Base-by-base conservation (phyloP, 2,888 invertebrate species). In the Brachyptera putata region DNA sequence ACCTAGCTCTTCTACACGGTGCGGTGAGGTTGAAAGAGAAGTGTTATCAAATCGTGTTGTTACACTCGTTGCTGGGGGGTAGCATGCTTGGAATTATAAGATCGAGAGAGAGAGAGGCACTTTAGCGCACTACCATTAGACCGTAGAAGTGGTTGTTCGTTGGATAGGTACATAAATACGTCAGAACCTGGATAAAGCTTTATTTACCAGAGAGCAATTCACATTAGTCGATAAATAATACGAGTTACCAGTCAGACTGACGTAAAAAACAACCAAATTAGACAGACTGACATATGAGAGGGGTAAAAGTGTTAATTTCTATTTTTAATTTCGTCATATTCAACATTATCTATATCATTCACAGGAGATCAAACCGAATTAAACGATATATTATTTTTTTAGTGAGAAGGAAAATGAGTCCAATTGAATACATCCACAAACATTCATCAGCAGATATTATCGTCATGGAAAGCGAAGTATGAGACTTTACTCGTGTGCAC, bases 201-300 rank as follows among this genome's bases (percentile, higher is more conserved):
- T 5, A 5, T 30, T 11, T 30, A 11, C 30, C 30, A 30, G 7
- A 11, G 11, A 11, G 30, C 5, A 21, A 24, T 46, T 24, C 24
- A 21, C 9, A 46, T 21, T 24, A 18, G 24, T 9, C 46, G 46
- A 46, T 46, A 46, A 46, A 46, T 46, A 46, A 46, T 46, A 46
- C 5, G 24, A 46, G 46, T 46, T 46, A 24, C 11, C 24, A 13
- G 22, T 24, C 16, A 3, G 16, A 21, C 16, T n/a, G n/a, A n/a
- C n/a, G n/a, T n/a, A n/a, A n/a, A n/a, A n/a, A n/a, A n/a, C n/a
- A n/a, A n/a, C n/a, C n/a, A n/a, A n/a, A n/a, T n/a, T n/a, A 30
- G 11, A 11, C 7, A 30, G 30, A 5, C 30, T 30, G 30, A 30
- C 30, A 30, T 30, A 30, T 7, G 30, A 30, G 30, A 30, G 30